These are phyloP conservation scores for Ibycter americanus DNA, from an alignment of 2,797 vertebrate species.

Conservation along the genomic window DNA sequence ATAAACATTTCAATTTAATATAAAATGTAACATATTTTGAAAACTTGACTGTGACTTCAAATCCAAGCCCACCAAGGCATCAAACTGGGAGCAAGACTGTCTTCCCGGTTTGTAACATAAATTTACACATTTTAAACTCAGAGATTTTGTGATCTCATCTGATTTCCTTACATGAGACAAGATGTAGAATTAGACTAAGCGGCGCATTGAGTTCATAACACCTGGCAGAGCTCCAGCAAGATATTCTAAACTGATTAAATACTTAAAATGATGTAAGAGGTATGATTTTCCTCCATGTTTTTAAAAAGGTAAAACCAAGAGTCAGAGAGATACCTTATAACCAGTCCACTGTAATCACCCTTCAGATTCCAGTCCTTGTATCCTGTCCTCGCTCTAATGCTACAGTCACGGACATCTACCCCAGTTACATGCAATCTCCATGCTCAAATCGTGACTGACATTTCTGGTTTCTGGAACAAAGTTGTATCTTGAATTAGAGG, in stretches of 20 bases:
- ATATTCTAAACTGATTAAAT: not conserved
- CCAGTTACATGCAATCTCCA: fast-evolving
- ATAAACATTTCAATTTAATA: not conserved
- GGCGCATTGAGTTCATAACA: not conserved
- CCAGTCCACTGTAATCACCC: not conserved
- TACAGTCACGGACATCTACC: not conserved
- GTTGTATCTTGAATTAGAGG: not conserved
- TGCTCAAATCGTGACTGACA: not conserved
- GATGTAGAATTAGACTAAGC: not conserved
- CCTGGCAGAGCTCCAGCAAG: not conserved
- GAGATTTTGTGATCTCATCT: not conserved
- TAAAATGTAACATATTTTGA: not conserved
- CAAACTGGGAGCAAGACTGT: not conserved
- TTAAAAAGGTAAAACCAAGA: not conserved
- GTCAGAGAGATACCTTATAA: not conserved
- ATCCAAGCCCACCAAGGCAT: not conserved
- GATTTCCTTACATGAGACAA: not conserved
- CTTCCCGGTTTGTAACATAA: not conserved
- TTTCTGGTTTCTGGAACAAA: not conserved
- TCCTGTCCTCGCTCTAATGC: not conserved
- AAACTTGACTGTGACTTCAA: not conserved
- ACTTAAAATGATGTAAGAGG: not conserved
- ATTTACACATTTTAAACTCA: not conserved
- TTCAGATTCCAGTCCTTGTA: not conserved
- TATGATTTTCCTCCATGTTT: not conserved